Conservation (phyloP, 2,113 vertebrate species). For the Pedetes capensis region DNA sequence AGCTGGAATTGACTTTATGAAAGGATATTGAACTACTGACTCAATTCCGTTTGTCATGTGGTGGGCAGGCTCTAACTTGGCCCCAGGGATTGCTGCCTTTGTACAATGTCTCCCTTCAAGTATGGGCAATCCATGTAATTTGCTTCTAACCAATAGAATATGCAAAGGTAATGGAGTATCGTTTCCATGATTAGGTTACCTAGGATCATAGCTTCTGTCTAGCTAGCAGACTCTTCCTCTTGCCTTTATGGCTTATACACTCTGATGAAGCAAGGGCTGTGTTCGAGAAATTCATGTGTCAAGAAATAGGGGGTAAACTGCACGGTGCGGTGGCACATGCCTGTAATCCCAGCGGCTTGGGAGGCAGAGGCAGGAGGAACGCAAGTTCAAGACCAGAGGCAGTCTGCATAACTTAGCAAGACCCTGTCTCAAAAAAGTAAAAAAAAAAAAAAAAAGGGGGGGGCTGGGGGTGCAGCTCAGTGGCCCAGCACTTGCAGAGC, state of each 20-base stretch:
- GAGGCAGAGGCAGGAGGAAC: too few relatives aligned
- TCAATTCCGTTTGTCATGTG: not conserved
- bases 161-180: not conserved
- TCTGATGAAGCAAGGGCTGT: not conserved
- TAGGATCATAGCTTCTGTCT: not conserved
- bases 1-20: not conserved
- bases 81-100: not conserved
- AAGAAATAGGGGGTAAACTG: not conserved
- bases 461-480: too few relatives aligned
- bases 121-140: too few relatives aligned
- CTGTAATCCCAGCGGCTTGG: too few relatives aligned
- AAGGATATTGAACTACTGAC: not conserved
- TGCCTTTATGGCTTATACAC: not conserved
- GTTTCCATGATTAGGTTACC: not conserved
- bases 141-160: not conserved
- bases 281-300: not conserved
- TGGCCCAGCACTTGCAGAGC: too few relatives aligned
- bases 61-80: not conserved
- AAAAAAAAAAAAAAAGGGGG: too few relatives aligned
- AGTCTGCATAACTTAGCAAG: too few relatives aligned
- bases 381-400: too few relatives aligned
- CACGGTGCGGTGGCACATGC: too few relatives aligned
- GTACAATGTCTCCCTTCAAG: not conserved
- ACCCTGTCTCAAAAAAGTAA: too few relatives aligned
- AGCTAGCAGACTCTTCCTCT: not conserved